These are phyloP conservation scores for Amiota mariae DNA, from an alignment of 2,888 invertebrate genomes.

Conservation along the genomic window DNA sequence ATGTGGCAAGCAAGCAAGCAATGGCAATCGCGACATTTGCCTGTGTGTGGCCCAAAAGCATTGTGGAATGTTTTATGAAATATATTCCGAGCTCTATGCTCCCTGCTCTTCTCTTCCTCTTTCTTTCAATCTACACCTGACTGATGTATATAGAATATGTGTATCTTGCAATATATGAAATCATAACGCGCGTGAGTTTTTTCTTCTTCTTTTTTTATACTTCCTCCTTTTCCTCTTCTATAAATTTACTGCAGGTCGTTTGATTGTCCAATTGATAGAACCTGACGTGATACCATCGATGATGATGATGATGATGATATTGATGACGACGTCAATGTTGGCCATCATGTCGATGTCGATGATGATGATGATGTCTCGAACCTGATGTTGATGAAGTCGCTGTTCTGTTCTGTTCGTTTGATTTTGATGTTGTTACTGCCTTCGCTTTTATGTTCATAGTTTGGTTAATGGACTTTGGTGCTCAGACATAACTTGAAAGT, in stretches of 20 bases:
- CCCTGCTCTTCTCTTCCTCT: not conserved
- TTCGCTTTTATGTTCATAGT: constrained; percentile 41
- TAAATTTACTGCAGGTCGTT: not conserved
- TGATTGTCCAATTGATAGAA: constrained; percentile 4
- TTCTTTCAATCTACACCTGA: not conserved
- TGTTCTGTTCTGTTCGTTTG: not conserved
- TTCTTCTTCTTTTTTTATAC: not conserved
- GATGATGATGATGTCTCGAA: constrained; percentile 48
- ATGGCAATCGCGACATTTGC: not conserved
- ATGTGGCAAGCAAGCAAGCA: not conserved
- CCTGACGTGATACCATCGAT: not conserved
- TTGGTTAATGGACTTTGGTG: constrained; percentile 30
- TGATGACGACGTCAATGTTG: constrained; percentile 39
- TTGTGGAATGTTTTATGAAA: constrained; percentile 10
- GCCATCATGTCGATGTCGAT: constrained; percentile 15
- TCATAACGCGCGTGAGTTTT: constrained; percentile 6
- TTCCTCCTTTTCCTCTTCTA: not conserved
- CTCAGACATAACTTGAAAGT: not conserved
- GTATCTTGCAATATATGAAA: not conserved
- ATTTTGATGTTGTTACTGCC: constrained; percentile 35
- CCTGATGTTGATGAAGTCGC: constrained; percentile 16
- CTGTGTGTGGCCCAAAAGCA: constrained; percentile 6
- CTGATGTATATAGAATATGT: not conserved
- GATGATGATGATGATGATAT: constrained; percentile 55
- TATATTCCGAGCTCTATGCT: not conserved